Percentiles rank a stretch among this genome's conserved stretches.
phyloP scores from a whole-genome alignment of 37 sponge, comb jelly and placozoan genomes.

The Aplysina aerophoba region DNA sequence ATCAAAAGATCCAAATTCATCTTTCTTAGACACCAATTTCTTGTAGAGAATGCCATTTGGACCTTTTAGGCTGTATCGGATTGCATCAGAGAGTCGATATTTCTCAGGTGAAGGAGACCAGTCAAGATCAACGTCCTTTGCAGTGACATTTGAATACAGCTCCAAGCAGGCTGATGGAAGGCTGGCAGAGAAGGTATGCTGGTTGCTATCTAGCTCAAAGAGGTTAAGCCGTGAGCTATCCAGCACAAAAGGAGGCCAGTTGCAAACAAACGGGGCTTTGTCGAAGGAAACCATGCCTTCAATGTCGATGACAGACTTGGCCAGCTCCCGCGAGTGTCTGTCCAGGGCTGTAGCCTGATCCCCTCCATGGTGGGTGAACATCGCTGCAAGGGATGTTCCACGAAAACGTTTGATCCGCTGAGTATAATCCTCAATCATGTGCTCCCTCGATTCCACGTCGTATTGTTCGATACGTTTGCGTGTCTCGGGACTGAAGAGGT shows the following conservation, averaged over 20 bases:
- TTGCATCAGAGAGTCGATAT: constrained; percentile 60
- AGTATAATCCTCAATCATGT: not conserved
- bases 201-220: constrained; percentile 48
- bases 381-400: not conserved
- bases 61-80: constrained; percentile 57
- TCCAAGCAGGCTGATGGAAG: constrained; percentile 62
- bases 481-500: constrained; percentile 43
- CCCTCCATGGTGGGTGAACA: not conserved
- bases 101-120: constrained; percentile 32
- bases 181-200: constrained; percentile 62
- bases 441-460: not conserved
- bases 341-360: not conserved
- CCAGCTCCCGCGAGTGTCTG: not conserved
- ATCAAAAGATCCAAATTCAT: constrained; percentile 20
- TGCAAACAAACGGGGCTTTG: constrained; percentile 36
- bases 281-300: constrained; percentile 49
- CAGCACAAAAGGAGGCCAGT: constrained; percentile 51
- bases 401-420: not conserved
- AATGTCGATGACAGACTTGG: constrained; percentile 36
- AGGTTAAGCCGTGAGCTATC: constrained; percentile 56
- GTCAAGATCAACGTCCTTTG: constrained; percentile 49
- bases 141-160: constrained; percentile 56
- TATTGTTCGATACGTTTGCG: constrained; percentile 42
- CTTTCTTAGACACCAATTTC: constrained; percentile 42
- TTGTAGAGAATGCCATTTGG: constrained; percentile 31